phyloP scores from a whole-genome alignment of 2,113 vertebrate species.

The Sisor rabdophorus region DNA sequence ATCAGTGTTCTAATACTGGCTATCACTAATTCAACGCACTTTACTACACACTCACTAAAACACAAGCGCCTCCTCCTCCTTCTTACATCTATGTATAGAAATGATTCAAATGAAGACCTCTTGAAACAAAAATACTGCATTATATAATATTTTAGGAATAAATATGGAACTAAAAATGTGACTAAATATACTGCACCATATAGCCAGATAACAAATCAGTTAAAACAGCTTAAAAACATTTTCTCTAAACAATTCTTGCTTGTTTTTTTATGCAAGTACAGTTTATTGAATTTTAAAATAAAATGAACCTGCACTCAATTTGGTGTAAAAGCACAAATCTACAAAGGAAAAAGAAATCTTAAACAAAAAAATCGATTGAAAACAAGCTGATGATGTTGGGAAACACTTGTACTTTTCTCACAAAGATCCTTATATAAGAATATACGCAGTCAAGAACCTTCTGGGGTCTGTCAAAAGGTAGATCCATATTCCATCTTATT shows the following conservation, averaged over 20 bases:
- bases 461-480: neutral
- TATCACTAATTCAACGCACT: conserved; percentile 15
- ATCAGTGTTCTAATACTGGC: conserved; percentile 22
- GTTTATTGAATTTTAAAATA: neutral
- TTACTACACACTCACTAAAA: conserved; percentile 11
- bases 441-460: neutral
- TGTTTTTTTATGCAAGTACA: neutral
- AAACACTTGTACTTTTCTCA: neutral
- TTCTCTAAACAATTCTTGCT: neutral
- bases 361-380: neutral
- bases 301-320: neutral
- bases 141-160: conserved; percentile 46
- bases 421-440: neutral
- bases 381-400: neutral
- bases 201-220: neutral
- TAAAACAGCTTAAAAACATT: neutral
- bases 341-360: neutral
- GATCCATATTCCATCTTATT: neutral
- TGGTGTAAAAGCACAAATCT: neutral
- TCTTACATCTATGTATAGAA: conserved; percentile 56
- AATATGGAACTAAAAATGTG: conserved; percentile 20
- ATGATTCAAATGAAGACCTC: conserved; percentile 46
- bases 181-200: neutral
- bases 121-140: conserved; percentile 34
- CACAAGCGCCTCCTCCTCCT: conserved; percentile 49